Percentiles rank a stretch among this genome's conserved stretches.
Conservation (phyloP, 2,797 vertebrate species). For the Etheostoma perlongum region DNA sequence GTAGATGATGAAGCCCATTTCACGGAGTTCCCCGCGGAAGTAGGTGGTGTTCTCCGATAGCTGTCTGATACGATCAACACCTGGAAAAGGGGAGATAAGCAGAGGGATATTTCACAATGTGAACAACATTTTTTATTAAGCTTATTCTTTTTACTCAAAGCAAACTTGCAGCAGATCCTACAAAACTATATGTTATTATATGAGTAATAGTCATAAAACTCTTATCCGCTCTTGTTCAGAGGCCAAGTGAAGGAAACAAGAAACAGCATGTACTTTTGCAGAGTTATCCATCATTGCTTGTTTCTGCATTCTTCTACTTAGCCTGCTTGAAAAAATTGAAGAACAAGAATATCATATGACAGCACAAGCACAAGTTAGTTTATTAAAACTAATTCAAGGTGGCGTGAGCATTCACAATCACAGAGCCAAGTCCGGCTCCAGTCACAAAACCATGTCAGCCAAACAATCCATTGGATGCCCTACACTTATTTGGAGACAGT, state of each 20-base stretch:
- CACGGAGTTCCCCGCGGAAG: conserved; percentile 91
- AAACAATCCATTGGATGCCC: background rate
- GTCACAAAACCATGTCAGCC: conserved; percentile 5
- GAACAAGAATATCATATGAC: background rate
- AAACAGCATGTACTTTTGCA: background rate
- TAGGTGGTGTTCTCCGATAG: conserved; percentile 94
- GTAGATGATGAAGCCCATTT: conserved; percentile 97
- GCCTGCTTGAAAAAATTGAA: background rate
- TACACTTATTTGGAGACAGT: conserved; percentile 12
- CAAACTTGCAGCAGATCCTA: background rate
- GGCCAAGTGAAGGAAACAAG: conserved; percentile 9
- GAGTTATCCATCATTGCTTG: background rate
- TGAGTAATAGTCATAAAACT: conserved; percentile 1
- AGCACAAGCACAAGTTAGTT: background rate
- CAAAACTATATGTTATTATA: background rate
- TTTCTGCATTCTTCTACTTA: background rate
- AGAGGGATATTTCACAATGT: background rate
- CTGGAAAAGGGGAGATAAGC: conserved; percentile 69
- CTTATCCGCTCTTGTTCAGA: conserved; percentile 11
- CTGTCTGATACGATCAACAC: conserved; percentile 89
- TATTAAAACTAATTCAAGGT: conserved; percentile 2
- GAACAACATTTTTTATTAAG: background rate
- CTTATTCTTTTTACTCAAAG: background rate
- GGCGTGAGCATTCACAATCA: background rate
- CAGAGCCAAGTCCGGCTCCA: background rate